Evolutionary conservation across 2,888 invertebrate species (phyloP), one percentile per base, ranked within the genome.

Genomic region (Drosophila tripunctata): DNA sequence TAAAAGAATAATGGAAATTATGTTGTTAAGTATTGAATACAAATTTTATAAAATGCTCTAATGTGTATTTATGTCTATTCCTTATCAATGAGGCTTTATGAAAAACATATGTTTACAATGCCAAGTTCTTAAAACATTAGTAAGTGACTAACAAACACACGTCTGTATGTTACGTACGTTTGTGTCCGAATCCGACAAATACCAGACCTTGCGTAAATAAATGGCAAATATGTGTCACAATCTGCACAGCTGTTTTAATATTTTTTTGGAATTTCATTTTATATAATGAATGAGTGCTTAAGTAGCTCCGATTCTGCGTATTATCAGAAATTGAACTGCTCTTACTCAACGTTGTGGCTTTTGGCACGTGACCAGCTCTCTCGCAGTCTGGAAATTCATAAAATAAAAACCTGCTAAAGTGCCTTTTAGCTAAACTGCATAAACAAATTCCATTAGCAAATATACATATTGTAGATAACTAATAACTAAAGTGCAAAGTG

Each of bases 161-260:
- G 27, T 27, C 8, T 27, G 8, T 27, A 27, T 27, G 27, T 10
- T 6, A 27, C n/a, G n/a, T n/a, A n/a, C n/a, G n/a, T n/a, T n/a
- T n/a, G n/a, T n/a, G n/a, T n/a, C n/a, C n/a, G n/a, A n/a, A n/a
- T n/a, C n/a, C n/a, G n/a, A n/a, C 31, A 33, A 5, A 19, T 30
- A 1, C 10, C 45, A 38, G 47, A 38, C 33, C 10, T 22, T 27
- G 17, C 17, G 6, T 12, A 14, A 19, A 24, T n/a, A n/a, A n/a
- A n/a, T n/a, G 8, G 12, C 14, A 12, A 41, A 56, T 22, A 24
- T 14, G 10, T 15, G 10, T 3, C 21, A 36, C 24, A 30, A 38
- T 48, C 61, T 50, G 43, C 36, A 44, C 61, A 63, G 63, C 63
- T 63, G 62, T 50, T 41, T 36, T 14, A 8, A 10, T 10, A 8